Conservation (phyloP, 2,888 invertebrate species). For the Andrena marginata region DNA sequence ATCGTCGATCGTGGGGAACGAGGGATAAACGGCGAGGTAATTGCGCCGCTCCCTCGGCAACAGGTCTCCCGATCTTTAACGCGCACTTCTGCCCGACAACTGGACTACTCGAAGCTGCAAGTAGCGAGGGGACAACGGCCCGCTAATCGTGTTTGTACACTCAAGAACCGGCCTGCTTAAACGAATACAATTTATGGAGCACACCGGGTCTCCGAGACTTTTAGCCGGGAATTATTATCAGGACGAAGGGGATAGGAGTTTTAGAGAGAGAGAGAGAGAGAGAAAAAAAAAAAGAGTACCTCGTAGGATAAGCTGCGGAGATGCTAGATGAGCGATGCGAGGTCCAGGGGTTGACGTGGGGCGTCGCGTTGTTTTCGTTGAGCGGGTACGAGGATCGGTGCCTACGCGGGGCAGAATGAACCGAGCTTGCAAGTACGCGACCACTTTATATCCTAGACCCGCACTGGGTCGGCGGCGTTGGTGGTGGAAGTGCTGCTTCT, state of each 20-base stretch:
- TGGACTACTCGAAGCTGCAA: neutral
- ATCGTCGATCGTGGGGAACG: too few species aligned
- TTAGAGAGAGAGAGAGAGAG: neutral
- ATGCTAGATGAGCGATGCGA: neutral
- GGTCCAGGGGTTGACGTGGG: neutral
- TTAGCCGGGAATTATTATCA: too few species aligned
- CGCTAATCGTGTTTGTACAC: too few species aligned
- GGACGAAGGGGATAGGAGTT: neutral
- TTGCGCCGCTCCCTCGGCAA: slow-evolving; percentile 17
- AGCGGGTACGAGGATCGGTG: slow-evolving; percentile 58
- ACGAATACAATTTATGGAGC: too few species aligned
- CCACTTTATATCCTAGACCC: slow-evolving; percentile 81
- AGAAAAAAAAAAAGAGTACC: slow-evolving; percentile 17
- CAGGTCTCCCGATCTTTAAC: slow-evolving; percentile 13
- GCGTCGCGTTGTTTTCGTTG: slow-evolving; percentile 15
- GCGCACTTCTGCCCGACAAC: neutral
- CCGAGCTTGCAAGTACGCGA: slow-evolving; percentile 82
- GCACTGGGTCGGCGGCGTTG: slow-evolving; percentile 61
- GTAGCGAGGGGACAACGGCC: too few species aligned
- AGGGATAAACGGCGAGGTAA: slow-evolving; percentile 3
- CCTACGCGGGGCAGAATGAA: slow-evolving; percentile 77
- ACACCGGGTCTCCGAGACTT: too few species aligned
- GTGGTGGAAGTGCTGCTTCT: slow-evolving; percentile 51
- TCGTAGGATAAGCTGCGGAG: slow-evolving; percentile 2
- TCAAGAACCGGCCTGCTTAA: too few species aligned